These are phyloP conservation scores for Papilio protenor DNA, from an alignment of 2,888 invertebrate species.

Conservation along the genomic window DNA sequence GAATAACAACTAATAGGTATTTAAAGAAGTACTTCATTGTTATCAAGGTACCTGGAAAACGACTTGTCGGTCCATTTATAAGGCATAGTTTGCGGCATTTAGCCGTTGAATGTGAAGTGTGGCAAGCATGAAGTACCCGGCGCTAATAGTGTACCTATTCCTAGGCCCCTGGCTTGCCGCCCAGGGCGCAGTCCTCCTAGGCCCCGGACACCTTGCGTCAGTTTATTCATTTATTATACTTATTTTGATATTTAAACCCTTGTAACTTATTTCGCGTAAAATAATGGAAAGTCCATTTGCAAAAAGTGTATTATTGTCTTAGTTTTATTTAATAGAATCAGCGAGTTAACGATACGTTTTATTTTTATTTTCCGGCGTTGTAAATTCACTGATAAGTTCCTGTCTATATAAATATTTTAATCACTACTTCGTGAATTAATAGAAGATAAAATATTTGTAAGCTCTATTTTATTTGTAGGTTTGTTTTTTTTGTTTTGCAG, in stretches of 20 bases:
- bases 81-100: neutral
- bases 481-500: neutral
- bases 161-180: neutral
- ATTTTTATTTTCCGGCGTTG: too few relatives aligned
- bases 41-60: neutral
- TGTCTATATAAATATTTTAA: too few relatives aligned
- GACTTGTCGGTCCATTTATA: neutral
- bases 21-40: neutral
- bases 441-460: too few relatives aligned
- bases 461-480: neutral
- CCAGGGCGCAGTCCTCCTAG: neutral
- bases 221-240: neutral
- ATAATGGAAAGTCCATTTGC: neutral
- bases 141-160: neutral
- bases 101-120: neutral
- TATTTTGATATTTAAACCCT: neutral
- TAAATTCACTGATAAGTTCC: too few relatives aligned
- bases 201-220: neutral
- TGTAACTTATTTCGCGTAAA: neutral
- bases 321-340: neutral
- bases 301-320: neutral
- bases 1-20: neutral
- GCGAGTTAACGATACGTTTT: too few relatives aligned
- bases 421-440: too few relatives aligned
- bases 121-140: neutral